Evolutionary conservation across 30 jellyfish, hydroid and myxozoan species (phyloP), one percentile per base, ranked within the genome.

Genomic region (Hydractinia symbiolongicarpus): DNA sequence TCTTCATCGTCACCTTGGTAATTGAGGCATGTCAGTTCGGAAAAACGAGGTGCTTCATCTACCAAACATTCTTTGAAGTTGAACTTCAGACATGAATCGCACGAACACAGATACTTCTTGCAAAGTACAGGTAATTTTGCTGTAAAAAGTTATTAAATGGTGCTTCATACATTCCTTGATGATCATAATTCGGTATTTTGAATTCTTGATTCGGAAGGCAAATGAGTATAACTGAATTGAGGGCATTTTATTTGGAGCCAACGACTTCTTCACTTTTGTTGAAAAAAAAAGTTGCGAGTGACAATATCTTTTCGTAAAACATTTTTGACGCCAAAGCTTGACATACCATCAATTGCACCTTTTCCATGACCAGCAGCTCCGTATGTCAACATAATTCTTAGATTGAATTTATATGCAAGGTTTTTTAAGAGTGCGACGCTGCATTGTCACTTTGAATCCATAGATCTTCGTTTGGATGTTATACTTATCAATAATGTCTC

Each of bases 351-450:
- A 55, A 71, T 76, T 5, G 84, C 81, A 73, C 82, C 82, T 73
- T 73, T 73, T 9, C 82, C 82, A 76, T 76, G 84, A 44, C 74
- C 84, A 44, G 84, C 84, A 76, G 81, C 84, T 44, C 84, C 84
- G 56, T 76, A 76, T 53, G 84, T 76, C 51, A 72, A 20, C 11
- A 40, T 76, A 53, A 76, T 76, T 53, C 84, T 52, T 53, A 76
- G 81, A 53, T 76, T 49, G 74, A 76, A 76, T 76, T 76, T 74
- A 76, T 19, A 50, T 76, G 72, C 84, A 72, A 40, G 52, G 50
- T 76, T 76, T 21, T 76, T 17, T 44, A 76, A 53, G 52, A 76
- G 19, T 76, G 84, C 19, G 84, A 44, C 49, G 74, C 49, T 19
- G 84, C 84, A 76, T 76, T 76, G 81, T 76, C 84, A 53, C 81